Base-by-base conservation (phyloP, 2,797 vertebrate genomes). In the Spinibarbus caldwelli region DNA sequence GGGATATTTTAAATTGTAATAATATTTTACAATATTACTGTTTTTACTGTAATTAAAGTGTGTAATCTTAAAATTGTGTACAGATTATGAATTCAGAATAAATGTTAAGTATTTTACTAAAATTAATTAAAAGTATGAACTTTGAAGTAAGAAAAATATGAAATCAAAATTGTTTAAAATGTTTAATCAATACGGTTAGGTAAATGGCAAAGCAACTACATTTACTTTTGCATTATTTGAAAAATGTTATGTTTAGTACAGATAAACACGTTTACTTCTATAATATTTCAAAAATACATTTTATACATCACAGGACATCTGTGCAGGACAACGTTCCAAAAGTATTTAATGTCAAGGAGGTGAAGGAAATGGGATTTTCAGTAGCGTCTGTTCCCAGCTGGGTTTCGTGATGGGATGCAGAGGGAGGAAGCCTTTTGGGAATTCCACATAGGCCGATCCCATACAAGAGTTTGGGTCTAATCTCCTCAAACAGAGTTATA, bases 381-480 rank as follows among this genome's bases (percentile, higher is more conserved):
- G 34, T 26, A 29, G 43, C 21, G 29, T 62, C 54, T 52, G 57
- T 67, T 66, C 34, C 59, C 19, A 76, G 82, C 47, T 49, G 23
- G 29, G 41, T 64, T 83, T 26, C 8, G 2, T 31, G 54, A 71
- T 52, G 14, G 23, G 21, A 29, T 80, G 36, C 34, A 43, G 68
- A 73, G 54, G 7, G 54, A 9, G 15, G 29, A 66, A n/a, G 4
- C 9, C 6, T 43, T 85, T 82, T 67, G 59, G 62, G 86, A 89
- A 87, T 84, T 81, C 54, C 64, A 71, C 72, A 82, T 85, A 89
- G 83, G 54, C 64, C 84, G 73, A 85, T 85, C 82, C 75, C 67
- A 85, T 72, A 66, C 23, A 11, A 80, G 29, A 34, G 72, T 84
- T 83, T 73, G 38, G 57, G 62, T 38, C 57, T 85, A 71, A 86